A percentile compares a stretch with the other conserved stretches of the same genome.
Conservation (phyloP, 64 coral and sea anemone species). For the Trachythela sp. region DNA sequence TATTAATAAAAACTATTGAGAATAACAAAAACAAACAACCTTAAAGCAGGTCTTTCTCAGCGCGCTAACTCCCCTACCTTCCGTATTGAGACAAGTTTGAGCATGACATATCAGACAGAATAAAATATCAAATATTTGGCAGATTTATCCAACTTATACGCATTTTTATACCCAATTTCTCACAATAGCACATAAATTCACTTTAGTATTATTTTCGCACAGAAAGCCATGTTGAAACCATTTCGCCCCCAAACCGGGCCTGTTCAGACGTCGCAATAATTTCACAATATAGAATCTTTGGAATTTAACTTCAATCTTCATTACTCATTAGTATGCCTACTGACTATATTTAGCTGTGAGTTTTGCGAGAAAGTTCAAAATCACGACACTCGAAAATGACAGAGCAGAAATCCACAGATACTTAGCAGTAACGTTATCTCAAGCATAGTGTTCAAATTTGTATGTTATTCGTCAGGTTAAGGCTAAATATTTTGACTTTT, state of each 20-base stretch:
- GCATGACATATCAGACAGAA: background rate
- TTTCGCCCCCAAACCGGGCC: background rate
- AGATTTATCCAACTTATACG: background rate
- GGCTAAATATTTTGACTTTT: background rate
- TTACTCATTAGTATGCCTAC: background rate
- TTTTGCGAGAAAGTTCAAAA: background rate
- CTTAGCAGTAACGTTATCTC: background rate
- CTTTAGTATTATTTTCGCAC: background rate
- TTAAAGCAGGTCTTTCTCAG: background rate
- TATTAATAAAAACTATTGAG: background rate
- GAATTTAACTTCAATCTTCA: background rate
- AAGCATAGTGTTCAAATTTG: background rate
- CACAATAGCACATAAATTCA: background rate
- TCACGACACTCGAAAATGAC: background rate
- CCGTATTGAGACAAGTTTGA: background rate
- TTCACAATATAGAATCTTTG: background rate
- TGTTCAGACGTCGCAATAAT: background rate
- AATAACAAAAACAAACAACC: background rate
- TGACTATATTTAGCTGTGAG: background rate
- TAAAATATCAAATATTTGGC: background rate
- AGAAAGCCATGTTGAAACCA: background rate
- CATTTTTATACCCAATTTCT: background rate
- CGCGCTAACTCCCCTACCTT: background rate
- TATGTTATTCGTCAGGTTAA: background rate
- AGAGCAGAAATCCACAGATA: background rate